Conservation (phyloP, 2,113 vertebrate species). For the Brienomyrus brachyistius region DNA sequence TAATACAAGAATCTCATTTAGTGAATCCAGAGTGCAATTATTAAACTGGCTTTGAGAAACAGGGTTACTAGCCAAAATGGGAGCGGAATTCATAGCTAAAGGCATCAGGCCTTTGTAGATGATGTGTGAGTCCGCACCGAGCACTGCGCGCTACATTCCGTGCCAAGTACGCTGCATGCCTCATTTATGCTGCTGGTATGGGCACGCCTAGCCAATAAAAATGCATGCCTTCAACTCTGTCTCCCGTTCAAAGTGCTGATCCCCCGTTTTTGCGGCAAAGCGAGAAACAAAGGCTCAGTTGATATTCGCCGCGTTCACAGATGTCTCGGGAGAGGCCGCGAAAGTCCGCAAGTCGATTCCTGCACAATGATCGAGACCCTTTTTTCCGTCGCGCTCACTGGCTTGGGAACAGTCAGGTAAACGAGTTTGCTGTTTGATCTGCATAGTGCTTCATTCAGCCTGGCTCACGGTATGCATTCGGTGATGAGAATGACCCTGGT, state of each 20-base stretch:
- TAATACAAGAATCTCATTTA: not conserved
- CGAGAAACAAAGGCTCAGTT: constrained; percentile 23
- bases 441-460: not conserved
- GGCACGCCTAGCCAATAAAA: constrained; percentile 49
- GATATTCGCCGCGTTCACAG: not conserved
- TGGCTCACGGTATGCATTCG: not conserved
- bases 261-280: constrained; percentile 25
- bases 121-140: constrained; percentile 47
- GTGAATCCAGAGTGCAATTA: not conserved
- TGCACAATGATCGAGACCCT: not conserved
- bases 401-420: not conserved
- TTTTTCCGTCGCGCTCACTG: not conserved
- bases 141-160: constrained; percentile 47
- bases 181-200: constrained; percentile 43
- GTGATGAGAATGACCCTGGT: not conserved
- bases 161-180: constrained; percentile 41
- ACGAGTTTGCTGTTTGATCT: not conserved
- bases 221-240: constrained; percentile 43
- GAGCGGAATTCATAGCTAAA: not conserved
- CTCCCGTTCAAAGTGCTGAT: constrained; percentile 36
- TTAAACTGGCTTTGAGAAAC: not conserved
- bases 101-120: not conserved
- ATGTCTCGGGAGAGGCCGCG: not conserved
- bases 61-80: not conserved
- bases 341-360: not conserved